A percentile compares a stretch with the other conserved stretches of the same genome.
Evolutionary conservation across 2,113 vertebrate genomes (phyloP).

Genomic region (Tragulus kanchil): DNA sequence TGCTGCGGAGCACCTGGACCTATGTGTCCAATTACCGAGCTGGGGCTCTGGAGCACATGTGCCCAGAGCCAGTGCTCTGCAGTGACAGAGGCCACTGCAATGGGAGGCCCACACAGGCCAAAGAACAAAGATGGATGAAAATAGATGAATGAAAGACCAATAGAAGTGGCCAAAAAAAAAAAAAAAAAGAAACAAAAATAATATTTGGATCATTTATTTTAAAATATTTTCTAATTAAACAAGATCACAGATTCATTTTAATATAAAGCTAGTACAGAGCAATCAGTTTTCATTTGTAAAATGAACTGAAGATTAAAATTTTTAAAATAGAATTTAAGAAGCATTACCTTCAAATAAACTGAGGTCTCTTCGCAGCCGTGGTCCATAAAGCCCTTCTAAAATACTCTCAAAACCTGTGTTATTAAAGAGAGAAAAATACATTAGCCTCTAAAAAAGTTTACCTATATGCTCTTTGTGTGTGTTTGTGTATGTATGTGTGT

Average conservation of each 20-base stretch:
- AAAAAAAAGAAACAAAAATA: background rate
- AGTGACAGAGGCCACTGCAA: too few species aligned
- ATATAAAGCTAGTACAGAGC: constrained; percentile 8
- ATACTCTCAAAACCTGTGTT: constrained; percentile 98
- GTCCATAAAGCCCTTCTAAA: constrained; percentile 99
- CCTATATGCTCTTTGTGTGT: background rate
- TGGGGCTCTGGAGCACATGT: too few species aligned
- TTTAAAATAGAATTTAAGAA: constrained; percentile 57
- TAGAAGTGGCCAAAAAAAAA: too few species aligned
- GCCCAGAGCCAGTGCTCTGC: too few species aligned
- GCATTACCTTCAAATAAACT: constrained; percentile 98
- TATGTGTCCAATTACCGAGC: too few species aligned
- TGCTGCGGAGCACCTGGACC: too few species aligned
- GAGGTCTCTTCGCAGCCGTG: constrained; percentile 97
- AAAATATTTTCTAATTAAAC: constrained; percentile 40
- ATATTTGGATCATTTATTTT: constrained; percentile 27
- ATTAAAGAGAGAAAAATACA: constrained; percentile 83
- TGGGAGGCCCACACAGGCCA: too few species aligned
- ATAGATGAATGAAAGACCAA: too few species aligned
- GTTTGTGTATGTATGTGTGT: background rate
- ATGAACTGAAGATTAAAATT: background rate
- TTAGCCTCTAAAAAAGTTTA: constrained; percentile 54
- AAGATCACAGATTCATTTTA: constrained; percentile 34
- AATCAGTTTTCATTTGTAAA: constrained; percentile 60
- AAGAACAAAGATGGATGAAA: too few species aligned